These are phyloP conservation scores for Spondyliosoma cantharus DNA, from an alignment of 2,797 vertebrate genomes.

Conservation along the genomic window DNA sequence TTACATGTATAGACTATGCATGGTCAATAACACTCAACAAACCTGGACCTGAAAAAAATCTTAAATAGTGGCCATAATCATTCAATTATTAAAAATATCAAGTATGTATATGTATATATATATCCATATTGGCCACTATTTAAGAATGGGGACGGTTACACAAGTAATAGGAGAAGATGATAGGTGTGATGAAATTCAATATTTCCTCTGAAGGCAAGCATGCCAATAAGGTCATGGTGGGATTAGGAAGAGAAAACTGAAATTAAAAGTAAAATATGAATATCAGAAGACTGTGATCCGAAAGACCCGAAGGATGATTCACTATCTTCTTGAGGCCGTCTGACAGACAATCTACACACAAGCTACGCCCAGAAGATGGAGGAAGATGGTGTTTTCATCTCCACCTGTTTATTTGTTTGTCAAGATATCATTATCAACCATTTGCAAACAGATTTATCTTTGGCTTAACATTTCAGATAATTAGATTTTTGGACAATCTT, in stretches of 20 bases:
- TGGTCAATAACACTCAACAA: neutral
- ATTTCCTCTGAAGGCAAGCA: neutral
- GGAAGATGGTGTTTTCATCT: neutral
- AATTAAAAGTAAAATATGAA: neutral
- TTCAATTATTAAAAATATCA: neutral
- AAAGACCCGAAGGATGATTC: neutral
- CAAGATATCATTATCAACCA: neutral
- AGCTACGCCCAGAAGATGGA: neutral
- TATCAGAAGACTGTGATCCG: neutral
- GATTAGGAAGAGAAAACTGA: neutral
- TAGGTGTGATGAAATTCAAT: neutral
- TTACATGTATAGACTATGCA: neutral
- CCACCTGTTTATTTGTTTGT: conserved; percentile 4
- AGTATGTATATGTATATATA: no score
- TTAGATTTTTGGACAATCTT: neutral
- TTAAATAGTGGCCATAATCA: neutral
- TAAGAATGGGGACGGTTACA: no score
- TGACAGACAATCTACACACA: conserved; percentile 1
- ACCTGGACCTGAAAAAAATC: neutral
- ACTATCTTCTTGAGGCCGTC: neutral
- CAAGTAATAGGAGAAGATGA: neutral
- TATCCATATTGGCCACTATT: no score
- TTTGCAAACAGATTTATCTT: neutral
- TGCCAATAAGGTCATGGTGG: no score
- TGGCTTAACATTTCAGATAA: neutral